These are phyloP conservation scores for Lepidothrix coronata DNA, from an alignment of 2,113 vertebrate species.

Conservation along the genomic window DNA sequence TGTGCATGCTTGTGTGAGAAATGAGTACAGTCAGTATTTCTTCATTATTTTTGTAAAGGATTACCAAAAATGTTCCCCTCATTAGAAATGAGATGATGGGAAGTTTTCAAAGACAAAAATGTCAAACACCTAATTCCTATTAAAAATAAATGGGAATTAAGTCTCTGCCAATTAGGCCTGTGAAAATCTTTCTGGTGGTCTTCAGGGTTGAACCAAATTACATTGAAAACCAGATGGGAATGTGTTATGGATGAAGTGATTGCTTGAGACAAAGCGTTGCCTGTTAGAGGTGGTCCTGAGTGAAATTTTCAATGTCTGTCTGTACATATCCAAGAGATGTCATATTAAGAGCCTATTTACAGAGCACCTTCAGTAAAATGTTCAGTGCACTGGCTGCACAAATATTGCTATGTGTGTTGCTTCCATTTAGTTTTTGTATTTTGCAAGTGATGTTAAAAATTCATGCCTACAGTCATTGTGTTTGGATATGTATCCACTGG, in stretches of 20 bases:
- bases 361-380: neutral
- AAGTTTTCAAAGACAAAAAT: constrained; percentile 47
- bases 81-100: constrained; percentile 27
- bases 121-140: constrained; percentile 5
- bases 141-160: constrained; percentile 53
- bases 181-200: constrained; percentile 52
- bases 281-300: constrained; percentile 14
- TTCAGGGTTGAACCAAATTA: constrained; percentile 19
- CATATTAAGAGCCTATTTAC: neutral
- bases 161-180: constrained; percentile 12
- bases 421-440: neutral
- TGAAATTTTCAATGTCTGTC: neutral
- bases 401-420: neutral
- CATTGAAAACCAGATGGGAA: constrained; percentile 8
- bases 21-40: neutral
- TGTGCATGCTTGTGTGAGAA: neutral
- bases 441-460: constrained; percentile 3
- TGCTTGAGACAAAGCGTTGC: constrained; percentile 3
- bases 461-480: neutral
- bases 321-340: neutral
- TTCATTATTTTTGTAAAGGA: constrained; percentile 43
- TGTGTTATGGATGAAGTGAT: neutral
- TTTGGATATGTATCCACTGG: neutral
- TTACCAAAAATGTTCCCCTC: neutral
- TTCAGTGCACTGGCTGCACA: neutral